Evolutionary conservation across 1,140 invertebrate genomes (phyloP).

Genomic region (Rhopalosiphum padi): DNA sequence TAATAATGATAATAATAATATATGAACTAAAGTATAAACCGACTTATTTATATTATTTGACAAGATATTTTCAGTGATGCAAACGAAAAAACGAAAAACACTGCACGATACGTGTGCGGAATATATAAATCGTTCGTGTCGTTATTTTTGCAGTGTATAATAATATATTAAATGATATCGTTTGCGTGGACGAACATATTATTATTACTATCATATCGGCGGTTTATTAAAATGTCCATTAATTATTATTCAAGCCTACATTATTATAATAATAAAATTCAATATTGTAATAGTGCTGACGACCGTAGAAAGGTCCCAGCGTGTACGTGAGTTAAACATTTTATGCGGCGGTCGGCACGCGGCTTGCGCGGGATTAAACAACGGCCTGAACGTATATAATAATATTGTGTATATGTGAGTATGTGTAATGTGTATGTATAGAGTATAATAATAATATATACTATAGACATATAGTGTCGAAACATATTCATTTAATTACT

Average conservation of each 20-base stretch:
- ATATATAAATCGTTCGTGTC: neutral
- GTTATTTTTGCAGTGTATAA: neutral
- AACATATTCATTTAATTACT: conserved; percentile 28
- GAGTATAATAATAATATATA: neutral
- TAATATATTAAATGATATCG: too few relatives aligned
- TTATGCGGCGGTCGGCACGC: neutral
- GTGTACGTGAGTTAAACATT: neutral
- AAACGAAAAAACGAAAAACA: neutral
- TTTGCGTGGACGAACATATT: neutral
- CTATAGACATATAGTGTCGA: neutral
- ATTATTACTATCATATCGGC: neutral
- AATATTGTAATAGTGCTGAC: neutral
- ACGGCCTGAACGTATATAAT: neutral
- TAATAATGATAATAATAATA: neutral
- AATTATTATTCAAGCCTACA: neutral
- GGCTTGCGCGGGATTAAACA: neutral
- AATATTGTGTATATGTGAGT: neutral
- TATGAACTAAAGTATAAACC: neutral
- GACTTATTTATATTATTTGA: neutral
- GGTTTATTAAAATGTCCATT: neutral
- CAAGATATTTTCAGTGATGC: neutral
- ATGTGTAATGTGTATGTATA: neutral
- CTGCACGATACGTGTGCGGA: neutral
- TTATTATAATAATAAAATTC: neutral
- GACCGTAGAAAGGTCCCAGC: neutral